Percentiles rank a stretch among this genome's conserved stretches.
These are phyloP conservation scores for Tangara arthus DNA, from an alignment of 2,797 vertebrate species.

Conservation along the genomic window DNA sequence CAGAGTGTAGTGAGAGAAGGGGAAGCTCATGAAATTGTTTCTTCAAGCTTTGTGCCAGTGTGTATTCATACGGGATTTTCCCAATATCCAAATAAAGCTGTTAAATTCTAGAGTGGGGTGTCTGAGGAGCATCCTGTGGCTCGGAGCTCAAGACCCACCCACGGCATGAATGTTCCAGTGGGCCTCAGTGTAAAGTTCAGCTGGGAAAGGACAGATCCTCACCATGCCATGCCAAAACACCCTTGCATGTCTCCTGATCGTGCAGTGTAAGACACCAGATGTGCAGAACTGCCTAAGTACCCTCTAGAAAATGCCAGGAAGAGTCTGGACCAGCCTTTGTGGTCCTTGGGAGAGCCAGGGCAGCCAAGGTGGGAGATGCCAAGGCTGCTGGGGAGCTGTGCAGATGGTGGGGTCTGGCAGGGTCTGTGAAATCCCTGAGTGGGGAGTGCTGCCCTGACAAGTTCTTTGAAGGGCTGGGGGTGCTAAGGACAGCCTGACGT, in stretches of 20 bases:
- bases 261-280: background rate
- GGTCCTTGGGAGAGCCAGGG: background rate
- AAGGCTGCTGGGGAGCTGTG: background rate
- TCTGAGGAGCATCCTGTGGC: background rate
- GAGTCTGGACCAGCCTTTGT: background rate
- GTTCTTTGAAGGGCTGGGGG: background rate
- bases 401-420: background rate
- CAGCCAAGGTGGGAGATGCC: background rate
- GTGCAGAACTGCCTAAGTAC: background rate
- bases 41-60: background rate
- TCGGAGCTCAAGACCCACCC: background rate
- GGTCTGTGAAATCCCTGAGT: background rate
- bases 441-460: background rate
- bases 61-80: background rate
- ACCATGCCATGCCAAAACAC: background rate
- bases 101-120: background rate
- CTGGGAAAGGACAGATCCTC: background rate
- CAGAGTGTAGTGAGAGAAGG: background rate
- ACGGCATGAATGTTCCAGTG: background rate
- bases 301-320: background rate
- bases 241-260: background rate
- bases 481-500: rapidly evolving
- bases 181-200: background rate
- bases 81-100: background rate
- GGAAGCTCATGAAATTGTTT: background rate